A percentile compares a stretch with the other conserved stretches of the same genome.
Evolutionary conservation across 2,888 invertebrate species (phyloP).

Genomic region (Nomada hirtipes): DNA sequence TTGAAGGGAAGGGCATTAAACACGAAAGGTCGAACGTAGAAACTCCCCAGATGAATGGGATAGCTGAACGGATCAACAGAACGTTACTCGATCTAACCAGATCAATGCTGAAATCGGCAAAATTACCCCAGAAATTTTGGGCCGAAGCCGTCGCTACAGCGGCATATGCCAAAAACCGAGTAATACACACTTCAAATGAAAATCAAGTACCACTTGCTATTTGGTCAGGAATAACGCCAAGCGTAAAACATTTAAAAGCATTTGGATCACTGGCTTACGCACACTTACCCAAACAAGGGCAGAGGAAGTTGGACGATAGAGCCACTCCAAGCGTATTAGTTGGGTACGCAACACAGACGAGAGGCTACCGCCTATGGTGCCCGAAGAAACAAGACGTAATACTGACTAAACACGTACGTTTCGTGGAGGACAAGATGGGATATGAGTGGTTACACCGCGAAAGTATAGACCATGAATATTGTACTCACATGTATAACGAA

Average conservation of each 20-base stretch:
- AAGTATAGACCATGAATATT: too few species aligned
- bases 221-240: neutral
- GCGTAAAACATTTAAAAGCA: neutral
- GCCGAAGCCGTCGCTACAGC: slow-evolving; percentile 67
- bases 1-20: too few species aligned
- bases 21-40: too few species aligned
- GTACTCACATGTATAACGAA: too few species aligned
- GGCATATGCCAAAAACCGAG: slow-evolving; percentile 38
- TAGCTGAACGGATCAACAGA: neutral
- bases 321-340: neutral
- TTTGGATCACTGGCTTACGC: neutral
- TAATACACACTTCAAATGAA: too few species aligned
- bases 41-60: neutral
- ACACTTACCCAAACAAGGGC: neutral
- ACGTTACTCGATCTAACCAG: neutral
- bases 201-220: neutral
- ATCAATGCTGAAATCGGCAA: slow-evolving; percentile 37
- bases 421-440: neutral
- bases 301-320: neutral
- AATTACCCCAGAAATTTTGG: slow-evolving; percentile 67
- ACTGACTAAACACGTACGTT: neutral
- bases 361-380: neutral
- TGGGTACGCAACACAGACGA: neutral
- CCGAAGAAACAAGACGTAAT: neutral
- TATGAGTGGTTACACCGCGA: neutral